Base-by-base conservation (phyloP, 2,797 vertebrate genomes). In the Aeoliscus strigatus region DNA sequence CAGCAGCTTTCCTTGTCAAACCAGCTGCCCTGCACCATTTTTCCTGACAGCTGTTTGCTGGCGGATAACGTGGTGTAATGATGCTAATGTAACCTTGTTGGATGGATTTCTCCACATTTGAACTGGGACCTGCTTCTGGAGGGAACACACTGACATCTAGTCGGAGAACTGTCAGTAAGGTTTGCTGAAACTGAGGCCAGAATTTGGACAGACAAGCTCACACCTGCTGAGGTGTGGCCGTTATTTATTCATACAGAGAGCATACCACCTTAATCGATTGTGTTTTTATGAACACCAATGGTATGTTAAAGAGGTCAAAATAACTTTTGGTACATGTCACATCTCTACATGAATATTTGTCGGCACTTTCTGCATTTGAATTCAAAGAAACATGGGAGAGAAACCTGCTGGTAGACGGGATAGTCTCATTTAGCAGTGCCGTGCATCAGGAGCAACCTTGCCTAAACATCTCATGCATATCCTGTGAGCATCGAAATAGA, bases 11-110 rank as follows among this genome's bases (percentile, higher is more conserved):
- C 13, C 30, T 64, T 52, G 48, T 42, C 32, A 52, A 57, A 39
- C 61, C 51, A 51, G 60, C 65, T 57, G 56, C 58, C 55, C 56
- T 71, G 69, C 67, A 59, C 60, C 59, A 47, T 75, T 72, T 62
- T 31, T 46, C 37, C 57, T 33, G 1, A 1, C 53, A 60, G 55
- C 46, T 55, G 66, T 66, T 51, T 49, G 14, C 32, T 46, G 40
- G 33, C 35, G 37, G 48, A 27, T 27, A 9, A 4, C 10, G n/a
- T n/a, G 9, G 3, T 17, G 30, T 8, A 15, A 23, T 28, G 14
- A 1, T 48, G 46, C 32, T 36, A 54, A 52, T 49, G 58, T 60
- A 57, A 45, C 52, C 47, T 29, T 16, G 8, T 26, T 44, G 45
- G 44, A 52, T 27, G 36, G 39, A 54, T 70, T 35, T 66, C 52